Evolutionary conservation across 1,140 invertebrate genomes (phyloP), one percentile per base, ranked within the genome.

Genomic region (Procambarus clarkii): DNA sequence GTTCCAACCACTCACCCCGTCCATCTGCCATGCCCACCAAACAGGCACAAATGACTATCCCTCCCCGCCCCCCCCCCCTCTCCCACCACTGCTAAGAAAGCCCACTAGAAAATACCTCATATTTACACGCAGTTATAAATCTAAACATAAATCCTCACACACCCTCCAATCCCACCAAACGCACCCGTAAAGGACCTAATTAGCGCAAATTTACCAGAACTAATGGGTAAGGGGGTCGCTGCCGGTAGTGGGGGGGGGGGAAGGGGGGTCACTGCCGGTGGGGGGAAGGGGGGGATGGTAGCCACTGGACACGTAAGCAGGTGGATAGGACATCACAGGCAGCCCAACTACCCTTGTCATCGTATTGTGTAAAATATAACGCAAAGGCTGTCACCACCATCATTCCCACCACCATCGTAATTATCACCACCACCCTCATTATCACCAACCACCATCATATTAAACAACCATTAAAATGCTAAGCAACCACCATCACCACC

Each of bases 101-200:
- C 5, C 21, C 24, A 34, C 69, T 74, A 74, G 34, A 74, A 21
- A 74, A 74, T 21, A 34, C 69, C n/a, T 74, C 69, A 48, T 60
- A 82, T 82, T 82, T 60, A 69, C 24, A 50, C 81, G 64, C 58
- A 24, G 21, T 11, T 44, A 83, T 60, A 60, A 34, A 82, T 50
- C 80, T n/a, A 34, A n/a, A 60, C 81, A 83, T 83, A 83, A 83
- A 83, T 83, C 46, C 81, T 46, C 7, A 44, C 71, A 48, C 74
- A 58, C 85, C 85, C 74, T 78, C 50, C 85, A 87, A 87, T 87
- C 85, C 60, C 48, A 87, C 58, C 85, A 87, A 60, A 78, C 76
- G 60, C 46, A 87, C 21, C n/a, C 44, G 58, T 76, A 87, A 54
- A 87, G 24, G n/a, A 71, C 76, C 50, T 87, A 87, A 87, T 87